A percentile compares a stretch with the other conserved stretches of the same genome.
Conservation (phyloP, 2,888 invertebrate genomes). For the Chymomyza procnemis region DNA sequence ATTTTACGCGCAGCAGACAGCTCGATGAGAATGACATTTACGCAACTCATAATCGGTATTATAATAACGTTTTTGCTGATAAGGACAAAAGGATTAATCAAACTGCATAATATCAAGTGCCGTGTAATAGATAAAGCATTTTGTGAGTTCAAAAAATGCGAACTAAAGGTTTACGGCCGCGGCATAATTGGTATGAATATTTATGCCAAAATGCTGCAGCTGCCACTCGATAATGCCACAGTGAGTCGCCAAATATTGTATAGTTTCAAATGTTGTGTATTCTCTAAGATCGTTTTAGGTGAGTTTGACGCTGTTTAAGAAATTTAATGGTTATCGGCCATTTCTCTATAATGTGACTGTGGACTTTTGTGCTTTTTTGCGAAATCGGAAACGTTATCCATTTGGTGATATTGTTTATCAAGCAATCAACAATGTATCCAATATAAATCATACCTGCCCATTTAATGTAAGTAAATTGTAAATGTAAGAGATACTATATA, state of each 20-base stretch:
- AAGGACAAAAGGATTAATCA: neutral
- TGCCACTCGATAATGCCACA: constrained; percentile 29
- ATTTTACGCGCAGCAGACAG: too few species aligned
- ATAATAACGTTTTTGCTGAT: too few species aligned
- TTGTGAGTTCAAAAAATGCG: constrained; percentile 34
- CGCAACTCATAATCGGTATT: too few species aligned
- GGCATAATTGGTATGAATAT: constrained; percentile 34
- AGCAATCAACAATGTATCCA: constrained; percentile 17
- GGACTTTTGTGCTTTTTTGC: constrained; percentile 48
- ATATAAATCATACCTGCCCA: constrained; percentile 35
- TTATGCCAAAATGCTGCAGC: neutral
- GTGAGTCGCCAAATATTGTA: too few species aligned
- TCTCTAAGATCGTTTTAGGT: too few species aligned
- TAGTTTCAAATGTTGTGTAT: too few species aligned
- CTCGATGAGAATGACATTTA: too few species aligned
- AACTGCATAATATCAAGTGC: constrained; percentile 33
- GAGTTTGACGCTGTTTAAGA: constrained; percentile 41
- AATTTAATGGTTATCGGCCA: constrained; percentile 47
- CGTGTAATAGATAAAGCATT: constrained; percentile 14
- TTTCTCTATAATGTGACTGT: constrained; percentile 42
- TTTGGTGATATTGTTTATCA: constrained; percentile 36
- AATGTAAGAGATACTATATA: too few species aligned
- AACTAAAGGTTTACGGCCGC: constrained; percentile 30
- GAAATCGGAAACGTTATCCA: constrained; percentile 32
- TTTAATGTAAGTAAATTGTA: too few species aligned